These are phyloP conservation scores for Triplophysa rosa DNA, from an alignment of 2,113 vertebrate species.

Conservation along the genomic window DNA sequence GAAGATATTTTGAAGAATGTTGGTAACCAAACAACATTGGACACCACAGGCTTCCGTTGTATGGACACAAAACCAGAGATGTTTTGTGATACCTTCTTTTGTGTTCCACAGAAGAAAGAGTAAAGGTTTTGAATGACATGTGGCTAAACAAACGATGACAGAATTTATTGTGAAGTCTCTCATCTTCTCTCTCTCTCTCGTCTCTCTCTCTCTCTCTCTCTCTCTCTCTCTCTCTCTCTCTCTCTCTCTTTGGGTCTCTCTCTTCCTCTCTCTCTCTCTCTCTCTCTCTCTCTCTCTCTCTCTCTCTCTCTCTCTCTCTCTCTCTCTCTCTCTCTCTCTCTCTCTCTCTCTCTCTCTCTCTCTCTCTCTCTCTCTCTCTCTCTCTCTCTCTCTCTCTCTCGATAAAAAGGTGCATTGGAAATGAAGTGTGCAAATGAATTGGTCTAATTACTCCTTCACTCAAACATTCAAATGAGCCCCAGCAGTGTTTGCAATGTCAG, in stretches of 20 bases:
- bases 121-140: too few relatives aligned
- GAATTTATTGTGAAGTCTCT: too few relatives aligned
- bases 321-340: constrained; percentile 54
- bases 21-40: too few relatives aligned
- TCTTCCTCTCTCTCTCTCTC: constrained; percentile 44
- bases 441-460: constrained; percentile 72
- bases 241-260: too few relatives aligned
- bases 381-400: constrained; percentile 55
- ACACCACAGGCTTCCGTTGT: too few relatives aligned
- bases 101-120: too few relatives aligned
- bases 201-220: constrained; percentile 55
- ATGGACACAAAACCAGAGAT: too few relatives aligned
- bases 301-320: constrained; percentile 56
- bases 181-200: constrained; percentile 33
- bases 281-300: constrained; percentile 52
- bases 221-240: constrained; percentile 56
- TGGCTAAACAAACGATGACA: too few relatives aligned
- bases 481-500: constrained; percentile 66
- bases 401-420: constrained; percentile 59
- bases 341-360: constrained; percentile 48
- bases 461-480: constrained; percentile 71
- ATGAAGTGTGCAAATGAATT: constrained; percentile 74
- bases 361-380: constrained; percentile 53
- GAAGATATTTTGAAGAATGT: too few relatives aligned
- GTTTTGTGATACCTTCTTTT: too few relatives aligned